Evolutionary conservation across 2,113 vertebrate species (phyloP).

Genomic region (Stictonetta naevosa): DNA sequence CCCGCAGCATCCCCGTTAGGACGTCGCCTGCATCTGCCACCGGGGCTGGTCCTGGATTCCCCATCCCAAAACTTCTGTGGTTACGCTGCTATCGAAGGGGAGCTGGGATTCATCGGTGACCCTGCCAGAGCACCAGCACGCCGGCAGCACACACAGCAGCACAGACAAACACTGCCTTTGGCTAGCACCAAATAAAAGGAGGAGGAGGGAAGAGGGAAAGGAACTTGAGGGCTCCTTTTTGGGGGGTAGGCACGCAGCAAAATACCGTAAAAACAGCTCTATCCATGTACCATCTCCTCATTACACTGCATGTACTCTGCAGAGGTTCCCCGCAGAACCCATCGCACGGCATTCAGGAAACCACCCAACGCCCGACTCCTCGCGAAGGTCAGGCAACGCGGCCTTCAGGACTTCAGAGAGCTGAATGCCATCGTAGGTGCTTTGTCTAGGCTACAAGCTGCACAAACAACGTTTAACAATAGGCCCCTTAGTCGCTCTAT

Average conservation of each 20-base stretch:
- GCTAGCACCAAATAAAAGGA: not conserved
- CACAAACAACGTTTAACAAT: slow-evolving; percentile 72
- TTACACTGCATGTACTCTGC: not conserved
- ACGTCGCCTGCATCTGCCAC: not conserved
- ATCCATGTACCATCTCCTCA: not conserved
- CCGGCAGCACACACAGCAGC: not conserved
- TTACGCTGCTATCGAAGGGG: not conserved
- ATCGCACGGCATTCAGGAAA: not conserved
- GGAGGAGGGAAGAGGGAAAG: not conserved
- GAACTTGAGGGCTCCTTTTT: not conserved
- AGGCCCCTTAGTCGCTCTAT: slow-evolving; percentile 64
- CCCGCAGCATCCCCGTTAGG: not conserved
- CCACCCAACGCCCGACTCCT: not conserved
- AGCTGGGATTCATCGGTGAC: not conserved
- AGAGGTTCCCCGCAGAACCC: not conserved
- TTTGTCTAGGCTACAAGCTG: slow-evolving; percentile 69
- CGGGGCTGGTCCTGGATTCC: not conserved
- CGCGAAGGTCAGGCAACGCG: slow-evolving; percentile 22
- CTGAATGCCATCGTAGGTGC: slow-evolving; percentile 63
- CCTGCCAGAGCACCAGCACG: not conserved
- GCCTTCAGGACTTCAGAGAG: slow-evolving; percentile 29
- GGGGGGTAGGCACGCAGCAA: not conserved
- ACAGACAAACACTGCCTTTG: not conserved
- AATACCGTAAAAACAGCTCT: not conserved
- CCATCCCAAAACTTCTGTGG: not conserved